Evolutionary conservation across 1,140 invertebrate genomes (phyloP), one percentile per base, ranked within the genome.

Genomic region (Procambarus clarkii): DNA sequence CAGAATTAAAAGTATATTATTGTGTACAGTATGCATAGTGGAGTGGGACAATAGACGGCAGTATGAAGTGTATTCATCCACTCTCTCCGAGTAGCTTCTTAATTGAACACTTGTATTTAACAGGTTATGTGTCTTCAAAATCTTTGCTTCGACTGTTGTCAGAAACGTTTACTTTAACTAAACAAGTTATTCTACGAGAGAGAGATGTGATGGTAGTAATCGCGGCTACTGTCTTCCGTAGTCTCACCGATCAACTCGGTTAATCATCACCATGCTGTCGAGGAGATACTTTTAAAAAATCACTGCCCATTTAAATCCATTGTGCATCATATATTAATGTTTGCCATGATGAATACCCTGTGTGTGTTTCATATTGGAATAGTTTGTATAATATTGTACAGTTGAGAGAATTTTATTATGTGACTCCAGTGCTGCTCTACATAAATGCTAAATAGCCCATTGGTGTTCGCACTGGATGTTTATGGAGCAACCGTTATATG

Each of bases 331-430:
- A 69, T 86, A 82, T 91, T 91, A 91, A 91, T 91, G 83, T 91
- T 91, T 91, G 77, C 89, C 89, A 91, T 91, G 89, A 91, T 91
- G 83, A 91, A 91, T 91, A 50, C 81, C 83, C 69, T 85, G 50
- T 91, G 89, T 85, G 82, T 91, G 89, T 91, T 91, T 91, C 89
- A 91, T 91, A 91, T 91, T 91, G 89, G 89, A 91, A 91, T 91
- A 91, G 82, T 91, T 64, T 91, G 89, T 91, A 91, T 91, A 84
- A 85, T 91, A 91, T 91, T 91, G 89, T 91, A 91, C 82, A 91
- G 83, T 78, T 85, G 74, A 80, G 15, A 34, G 69, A 71, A 89
- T 58, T 81, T 54, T 69, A 34, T 34, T 69, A 64, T 80, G 60
- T 58, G 44, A 48, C 58, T 64, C 60, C 69, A 80, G 21, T 69